A percentile compares a stretch with the other conserved stretches of the same genome.
These are phyloP conservation scores for Chlorops oryzae DNA, from an alignment of 1,140 invertebrate genomes.

Conservation along the genomic window DNA sequence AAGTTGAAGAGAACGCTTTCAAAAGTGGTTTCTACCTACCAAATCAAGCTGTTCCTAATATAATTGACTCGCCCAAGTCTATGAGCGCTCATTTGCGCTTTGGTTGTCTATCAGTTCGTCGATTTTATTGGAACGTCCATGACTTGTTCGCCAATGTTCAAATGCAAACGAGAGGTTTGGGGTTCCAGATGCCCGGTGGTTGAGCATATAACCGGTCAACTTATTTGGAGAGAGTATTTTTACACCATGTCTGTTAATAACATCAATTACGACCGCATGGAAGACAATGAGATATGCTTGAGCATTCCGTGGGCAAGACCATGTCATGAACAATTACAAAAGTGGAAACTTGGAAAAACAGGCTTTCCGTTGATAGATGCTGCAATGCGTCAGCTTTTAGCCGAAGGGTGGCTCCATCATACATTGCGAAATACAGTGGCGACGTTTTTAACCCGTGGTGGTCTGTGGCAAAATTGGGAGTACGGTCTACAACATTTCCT, in stretches of 20 bases:
- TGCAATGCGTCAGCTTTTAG: slow-evolving; percentile 61
- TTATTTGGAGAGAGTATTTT: slow-evolving; percentile 77
- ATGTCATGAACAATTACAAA: slow-evolving; percentile 50
- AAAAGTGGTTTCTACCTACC: slow-evolving; percentile 56
- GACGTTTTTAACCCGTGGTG: slow-evolving; percentile 66
- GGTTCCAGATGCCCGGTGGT: slow-evolving; percentile 28
- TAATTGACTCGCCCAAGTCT: slow-evolving; percentile 61
- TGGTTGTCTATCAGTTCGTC: slow-evolving; percentile 58
- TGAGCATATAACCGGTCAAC: slow-evolving; percentile 55
- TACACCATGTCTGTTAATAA: slow-evolving; percentile 68
- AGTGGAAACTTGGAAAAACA: slow-evolving; percentile 63
- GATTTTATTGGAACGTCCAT: slow-evolving; percentile 60
- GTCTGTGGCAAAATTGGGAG: slow-evolving; percentile 69
- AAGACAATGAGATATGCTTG: slow-evolving; percentile 66
- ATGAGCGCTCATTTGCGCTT: slow-evolving; percentile 64
- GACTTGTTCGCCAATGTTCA: slow-evolving; percentile 56
- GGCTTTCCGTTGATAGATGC: slow-evolving; percentile 74
- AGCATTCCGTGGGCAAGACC: slow-evolving; percentile 65
- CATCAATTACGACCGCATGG: slow-evolving; percentile 61
- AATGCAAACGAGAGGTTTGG: slow-evolving; percentile 46
- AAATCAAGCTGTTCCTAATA: slow-evolving; percentile 63
- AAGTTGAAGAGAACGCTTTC: slow-evolving; percentile 57
- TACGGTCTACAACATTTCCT: slow-evolving; percentile 60
- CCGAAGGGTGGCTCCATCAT: slow-evolving; percentile 62
- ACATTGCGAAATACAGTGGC: slow-evolving; percentile 64